Evolutionary conservation across 2,113 vertebrate species (phyloP).

Genomic region (Anhinga rufa): DNA sequence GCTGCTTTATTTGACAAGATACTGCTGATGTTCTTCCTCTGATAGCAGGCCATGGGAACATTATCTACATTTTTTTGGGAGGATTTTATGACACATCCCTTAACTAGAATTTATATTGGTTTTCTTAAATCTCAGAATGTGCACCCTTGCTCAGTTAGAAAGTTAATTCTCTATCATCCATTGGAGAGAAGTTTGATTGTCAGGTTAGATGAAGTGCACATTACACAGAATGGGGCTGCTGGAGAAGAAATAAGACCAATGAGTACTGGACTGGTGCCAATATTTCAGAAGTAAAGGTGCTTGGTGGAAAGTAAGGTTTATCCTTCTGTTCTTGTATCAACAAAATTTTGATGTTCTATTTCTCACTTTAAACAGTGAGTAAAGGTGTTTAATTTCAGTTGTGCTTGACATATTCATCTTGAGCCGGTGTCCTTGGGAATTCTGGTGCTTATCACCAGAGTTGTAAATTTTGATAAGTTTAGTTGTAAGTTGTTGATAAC

Average conservation of each 20-base stretch:
- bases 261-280: neutral
- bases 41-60: neutral
- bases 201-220: neutral
- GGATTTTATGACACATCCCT: neutral
- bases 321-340: neutral
- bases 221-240: neutral
- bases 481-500: neutral
- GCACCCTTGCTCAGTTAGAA: neutral
- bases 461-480: neutral
- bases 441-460: neutral
- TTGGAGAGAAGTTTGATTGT: neutral
- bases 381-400: neutral
- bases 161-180: neutral
- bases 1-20: neutral
- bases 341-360: neutral
- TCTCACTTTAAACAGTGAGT: neutral
- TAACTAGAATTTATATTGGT: neutral
- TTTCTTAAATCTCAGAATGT: neutral
- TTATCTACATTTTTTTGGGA: neutral
- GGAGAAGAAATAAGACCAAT: neutral
- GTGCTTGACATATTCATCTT: neutral
- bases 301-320: neutral
- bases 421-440: neutral
- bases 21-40: neutral
- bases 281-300: neutral